Evolutionary conservation across 2,888 invertebrate genomes (phyloP).

Genomic region (Drosophila suboccidentalis): DNA sequence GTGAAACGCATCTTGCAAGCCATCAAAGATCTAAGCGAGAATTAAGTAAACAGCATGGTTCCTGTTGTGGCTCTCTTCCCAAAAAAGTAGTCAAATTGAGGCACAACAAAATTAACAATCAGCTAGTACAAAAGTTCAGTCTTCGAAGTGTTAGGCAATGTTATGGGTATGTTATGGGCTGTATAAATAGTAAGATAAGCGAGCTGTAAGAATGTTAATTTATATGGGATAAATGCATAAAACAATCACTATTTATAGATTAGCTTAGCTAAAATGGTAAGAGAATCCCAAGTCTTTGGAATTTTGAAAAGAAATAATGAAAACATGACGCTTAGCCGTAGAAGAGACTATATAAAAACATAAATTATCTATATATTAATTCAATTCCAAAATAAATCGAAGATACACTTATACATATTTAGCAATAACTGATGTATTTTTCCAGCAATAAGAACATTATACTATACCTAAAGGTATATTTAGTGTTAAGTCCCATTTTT

Average conservation of each 20-base stretch:
- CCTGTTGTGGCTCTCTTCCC: slow-evolving; percentile 24
- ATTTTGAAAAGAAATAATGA: slow-evolving; percentile 11
- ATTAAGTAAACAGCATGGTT: slow-evolving; percentile 67
- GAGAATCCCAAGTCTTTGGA: slow-evolving; percentile 8
- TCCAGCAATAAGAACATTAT: slow-evolving; percentile 15
- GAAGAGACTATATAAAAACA: slow-evolving; percentile 17
- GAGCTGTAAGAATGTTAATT: slow-evolving; percentile 41
- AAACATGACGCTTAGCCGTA: slow-evolving; percentile 21
- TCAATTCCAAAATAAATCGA: slow-evolving; percentile 9
- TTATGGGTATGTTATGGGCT: slow-evolving; percentile 31
- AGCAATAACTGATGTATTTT: slow-evolving; percentile 38
- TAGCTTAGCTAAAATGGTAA: slow-evolving; percentile 69
- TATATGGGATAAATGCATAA: slow-evolving; percentile 65
- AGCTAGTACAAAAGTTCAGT: slow-evolving; percentile 61
- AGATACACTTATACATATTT: slow-evolving; percentile 32
- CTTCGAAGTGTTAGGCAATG: slow-evolving; percentile 42
- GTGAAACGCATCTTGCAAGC: slow-evolving; percentile 97
- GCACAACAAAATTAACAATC: slow-evolving; percentile 21
- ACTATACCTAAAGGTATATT: slow-evolving; percentile 2
- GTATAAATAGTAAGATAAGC: slow-evolving; percentile 38
- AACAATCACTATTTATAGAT: slow-evolving; percentile 79
- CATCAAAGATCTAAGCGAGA: slow-evolving; percentile 91
- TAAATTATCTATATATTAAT: slow-evolving; percentile 32
- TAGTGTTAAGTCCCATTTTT: slow-evolving; percentile 35
- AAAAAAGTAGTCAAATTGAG: background rate